Evolutionary conservation across 2,888 invertebrate genomes (phyloP).

Genomic region (Aporophyla lueneburgensis): DNA sequence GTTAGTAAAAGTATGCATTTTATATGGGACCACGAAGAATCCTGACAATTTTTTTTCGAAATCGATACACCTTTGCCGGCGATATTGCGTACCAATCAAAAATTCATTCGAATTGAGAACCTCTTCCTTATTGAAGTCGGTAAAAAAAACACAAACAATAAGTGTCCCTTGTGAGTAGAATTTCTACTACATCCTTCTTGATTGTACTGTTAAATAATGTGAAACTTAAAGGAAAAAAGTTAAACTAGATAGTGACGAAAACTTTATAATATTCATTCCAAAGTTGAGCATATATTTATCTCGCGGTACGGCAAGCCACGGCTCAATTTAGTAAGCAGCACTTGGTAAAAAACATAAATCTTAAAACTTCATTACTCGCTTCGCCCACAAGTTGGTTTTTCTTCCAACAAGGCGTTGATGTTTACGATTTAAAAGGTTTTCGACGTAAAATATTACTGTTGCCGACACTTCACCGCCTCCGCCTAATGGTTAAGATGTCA

Average conservation of each 20-base stretch:
- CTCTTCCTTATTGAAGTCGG: too few species aligned
- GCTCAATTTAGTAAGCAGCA: constrained; percentile 70
- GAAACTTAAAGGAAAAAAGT: constrained; percentile 12
- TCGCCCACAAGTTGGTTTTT: constrained; percentile 81
- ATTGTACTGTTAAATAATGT: neutral
- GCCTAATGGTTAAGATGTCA: constrained; percentile 76
- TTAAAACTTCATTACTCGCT: constrained; percentile 85
- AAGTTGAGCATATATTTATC: constrained; percentile 61
- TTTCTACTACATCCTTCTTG: neutral
- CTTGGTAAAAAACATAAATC: constrained; percentile 82
- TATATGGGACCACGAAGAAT: too few species aligned
- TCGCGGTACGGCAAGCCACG: constrained; percentile 25
- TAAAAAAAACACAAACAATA: neutral
- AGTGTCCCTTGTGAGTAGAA: neutral
- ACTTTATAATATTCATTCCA: constrained; percentile 31
- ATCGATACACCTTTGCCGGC: too few species aligned
- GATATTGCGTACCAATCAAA: too few species aligned
- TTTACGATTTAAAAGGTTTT: constrained; percentile 89
- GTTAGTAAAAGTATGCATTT: too few species aligned
- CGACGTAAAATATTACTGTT: constrained; percentile 87
- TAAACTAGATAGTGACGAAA: constrained; percentile 20
- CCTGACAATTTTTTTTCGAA: too few species aligned
- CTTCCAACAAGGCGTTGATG: constrained; percentile 81
- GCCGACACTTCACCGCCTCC: constrained; percentile 76
- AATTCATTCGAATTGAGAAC: too few species aligned